Evolutionary conservation across 2,888 invertebrate genomes (phyloP).

Genomic region (Idaea straminata): DNA sequence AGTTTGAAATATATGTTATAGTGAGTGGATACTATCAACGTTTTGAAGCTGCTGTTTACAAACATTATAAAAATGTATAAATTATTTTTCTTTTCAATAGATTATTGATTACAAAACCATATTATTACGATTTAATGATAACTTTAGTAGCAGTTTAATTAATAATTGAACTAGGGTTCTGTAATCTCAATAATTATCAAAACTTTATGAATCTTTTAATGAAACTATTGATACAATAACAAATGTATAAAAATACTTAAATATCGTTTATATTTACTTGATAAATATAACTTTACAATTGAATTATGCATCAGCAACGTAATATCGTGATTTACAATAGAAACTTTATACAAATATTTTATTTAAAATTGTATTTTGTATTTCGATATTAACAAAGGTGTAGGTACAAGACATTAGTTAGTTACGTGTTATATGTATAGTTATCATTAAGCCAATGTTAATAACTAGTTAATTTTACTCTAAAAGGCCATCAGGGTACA

Average conservation of each 20-base stretch:
- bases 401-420: background rate
- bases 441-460: conserved; percentile 30
- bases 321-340: background rate
- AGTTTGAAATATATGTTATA: background rate
- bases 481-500: conserved; percentile 39
- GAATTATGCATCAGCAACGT: background rate
- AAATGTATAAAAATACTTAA: background rate
- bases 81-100: background rate
- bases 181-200: background rate
- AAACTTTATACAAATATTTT: background rate
- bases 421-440: conserved; percentile 20
- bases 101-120: background rate
- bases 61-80: background rate
- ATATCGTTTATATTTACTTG: background rate
- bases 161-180: background rate
- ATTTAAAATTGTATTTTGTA: background rate
- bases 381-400: background rate
- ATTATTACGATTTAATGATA: background rate
- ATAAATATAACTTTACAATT: background rate
- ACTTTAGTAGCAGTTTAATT: background rate
- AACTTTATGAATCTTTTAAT: background rate
- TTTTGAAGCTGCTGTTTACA: background rate
- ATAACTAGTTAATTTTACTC: conserved; percentile 21
- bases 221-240: conserved; percentile 1
- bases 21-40: background rate